Evolutionary conservation across 1,140 invertebrate species (phyloP), one percentile per base, ranked within the genome.

Genomic region (Brachionus rubens): DNA sequence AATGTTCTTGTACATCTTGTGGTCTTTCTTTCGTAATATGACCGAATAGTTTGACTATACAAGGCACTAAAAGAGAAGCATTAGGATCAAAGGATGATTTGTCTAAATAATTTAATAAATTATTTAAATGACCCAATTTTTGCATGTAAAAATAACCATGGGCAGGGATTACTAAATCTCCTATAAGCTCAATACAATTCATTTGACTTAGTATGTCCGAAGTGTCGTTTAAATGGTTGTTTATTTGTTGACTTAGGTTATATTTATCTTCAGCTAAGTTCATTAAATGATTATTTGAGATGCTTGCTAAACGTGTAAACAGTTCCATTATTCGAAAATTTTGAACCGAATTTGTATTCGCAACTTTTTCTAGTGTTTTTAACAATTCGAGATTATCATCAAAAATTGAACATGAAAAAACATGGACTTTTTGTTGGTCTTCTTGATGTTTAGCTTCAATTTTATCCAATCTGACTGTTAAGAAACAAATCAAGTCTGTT

Each of bases 341-440:
- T 1, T 30, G 10, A 12, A 65, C 12, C 24, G 59, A 43, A 43
- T 43, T 65, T 65, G 24, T 16, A 21, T 43, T 65, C 19, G 59
- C 41, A 0, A 65, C 19, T 43, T 65, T 65, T 24, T 36, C 21
- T 14, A 65, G 19, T 14, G 10, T 14, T 19, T 65, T 26, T 3
- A 65, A 24, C 12, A 65, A 43, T 19, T 43, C 41, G 41, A 26
- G 36, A 43, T 65, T 65, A 43, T 65, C 36, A 43, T 65, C 59
- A n/a, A 65, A 65, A 6, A 65, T 28, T 43, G 59, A 65, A 43
- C 59, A 65, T n/a, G 59, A 43, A n/a, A 65, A 65, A 3, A 65
- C 59, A 65, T 65, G 59, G 14, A 65, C 59, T 65, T 26, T 65
- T 65, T 41, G 40, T 43, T 65, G 40, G 24, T 65, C 59, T 24